phyloP scores from a whole-genome alignment of 1,140 invertebrate genomes.

The Rhopalosiphum padi region DNA sequence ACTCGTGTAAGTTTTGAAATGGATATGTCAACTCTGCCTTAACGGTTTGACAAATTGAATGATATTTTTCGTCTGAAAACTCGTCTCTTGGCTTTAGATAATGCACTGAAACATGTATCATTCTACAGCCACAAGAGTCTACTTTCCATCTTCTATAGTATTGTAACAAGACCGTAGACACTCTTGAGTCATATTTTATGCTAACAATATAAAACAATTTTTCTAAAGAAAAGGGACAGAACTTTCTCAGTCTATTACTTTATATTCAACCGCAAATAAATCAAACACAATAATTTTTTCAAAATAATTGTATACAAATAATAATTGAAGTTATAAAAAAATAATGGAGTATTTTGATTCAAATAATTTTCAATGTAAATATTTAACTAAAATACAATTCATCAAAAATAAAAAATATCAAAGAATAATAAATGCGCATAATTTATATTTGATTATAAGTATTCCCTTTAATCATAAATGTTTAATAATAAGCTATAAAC shows the following conservation, averaged over 20 bases:
- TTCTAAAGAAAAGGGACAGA: neutral
- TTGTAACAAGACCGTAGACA: neutral
- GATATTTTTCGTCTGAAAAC: constrained; percentile 37
- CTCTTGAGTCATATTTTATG: constrained; percentile 7
- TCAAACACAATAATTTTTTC: neutral
- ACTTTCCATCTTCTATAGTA: constrained; percentile 2
- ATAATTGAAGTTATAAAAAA: neutral
- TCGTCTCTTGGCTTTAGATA: constrained; percentile 41
- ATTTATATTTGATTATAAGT: neutral
- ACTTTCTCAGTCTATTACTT: neutral
- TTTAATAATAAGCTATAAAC: neutral
- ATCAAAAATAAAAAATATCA: neutral
- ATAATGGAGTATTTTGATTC: neutral
- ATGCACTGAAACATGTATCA: constrained; percentile 47
- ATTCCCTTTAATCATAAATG: neutral
- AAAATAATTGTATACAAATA: neutral
- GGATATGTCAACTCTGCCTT: constrained; percentile 51
- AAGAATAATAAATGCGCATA: neutral
- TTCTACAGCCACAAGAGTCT: constrained; percentile 8
- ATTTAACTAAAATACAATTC: neutral
- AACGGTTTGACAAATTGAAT: constrained; percentile 50
- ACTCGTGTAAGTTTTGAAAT: constrained; percentile 43
- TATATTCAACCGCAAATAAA: neutral
- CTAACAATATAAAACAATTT: constrained; percentile 13
- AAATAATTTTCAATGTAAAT: neutral